Evolutionary conservation across 2,888 invertebrate species (phyloP), one percentile per base, ranked within the genome.

Genomic region (Sisyra terminalis): DNA sequence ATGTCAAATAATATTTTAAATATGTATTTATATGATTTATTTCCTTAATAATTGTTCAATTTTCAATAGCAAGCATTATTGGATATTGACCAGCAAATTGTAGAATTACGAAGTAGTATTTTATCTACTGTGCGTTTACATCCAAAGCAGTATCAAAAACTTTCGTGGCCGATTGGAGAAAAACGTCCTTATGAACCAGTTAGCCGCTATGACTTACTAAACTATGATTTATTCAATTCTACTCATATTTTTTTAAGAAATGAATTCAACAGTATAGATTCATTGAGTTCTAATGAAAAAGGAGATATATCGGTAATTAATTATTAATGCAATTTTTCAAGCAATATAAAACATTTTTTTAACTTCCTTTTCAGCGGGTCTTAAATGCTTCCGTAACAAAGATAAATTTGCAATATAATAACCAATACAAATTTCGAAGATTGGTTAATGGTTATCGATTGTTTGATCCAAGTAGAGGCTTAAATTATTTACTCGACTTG

Each of bases 211-310:
- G 89, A 93, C 63, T 73, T 93, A 48, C 69, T 87, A 39, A 75
- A 77, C 35, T 94, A 92, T 85, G 77, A 82, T 42, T 78, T 83
- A 56, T 83, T 96, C 59, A 93, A 92, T 56, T 70, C 69, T 47
- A 80, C 82, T 13, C 86, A 92, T 58, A 74, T 84, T 31, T 83
- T 83, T 59, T 73, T 85, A 60, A 77, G 83, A 16, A 80, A 82
- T 59, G 87, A 90, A 54, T 81, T 80, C 53, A 74, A 72, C 48
- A 82, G 78, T 48, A 65, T 80, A 2, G 71, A 71, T 42, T 65
- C 68, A 43, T 68, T 89, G 32, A 64, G 66, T 43, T 73, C 73
- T 41, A 73, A 77, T 15, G 78, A 81, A 55, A 67, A 71, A 39
- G 54, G 68, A 32, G 92, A 93, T 52, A 69, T 89, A 16, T 63